These are phyloP conservation scores for Macrotis lagotis DNA, from an alignment of 2,113 vertebrate genomes.

Conservation along the genomic window DNA sequence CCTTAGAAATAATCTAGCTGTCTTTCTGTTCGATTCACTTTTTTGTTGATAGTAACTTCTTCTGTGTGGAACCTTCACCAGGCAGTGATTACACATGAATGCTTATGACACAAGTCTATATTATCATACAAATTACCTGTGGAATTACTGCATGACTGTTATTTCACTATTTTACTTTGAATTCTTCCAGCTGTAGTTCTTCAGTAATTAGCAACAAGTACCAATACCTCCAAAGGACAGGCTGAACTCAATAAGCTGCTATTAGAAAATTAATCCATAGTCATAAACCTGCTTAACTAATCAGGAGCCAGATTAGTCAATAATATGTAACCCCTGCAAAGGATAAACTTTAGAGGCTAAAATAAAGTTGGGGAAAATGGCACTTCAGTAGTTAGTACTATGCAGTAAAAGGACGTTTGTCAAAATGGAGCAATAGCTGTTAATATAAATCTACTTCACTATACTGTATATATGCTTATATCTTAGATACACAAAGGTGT, in stretches of 20 bases:
- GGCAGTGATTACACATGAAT: background rate
- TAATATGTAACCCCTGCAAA: background rate
- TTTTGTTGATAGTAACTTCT: background rate
- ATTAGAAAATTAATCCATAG: conserved; percentile 28
- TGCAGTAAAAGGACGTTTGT: background rate
- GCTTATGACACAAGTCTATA: background rate
- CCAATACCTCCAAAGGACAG: conserved; percentile 33
- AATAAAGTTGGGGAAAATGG: background rate
- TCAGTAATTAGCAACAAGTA: background rate
- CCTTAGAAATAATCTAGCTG: conserved; percentile 15
- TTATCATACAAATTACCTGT: background rate
- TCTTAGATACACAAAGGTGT: too few species aligned
- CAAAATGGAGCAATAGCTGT: background rate
- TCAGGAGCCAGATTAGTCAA: background rate
- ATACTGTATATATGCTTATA: too few species aligned
- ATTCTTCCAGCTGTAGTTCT: background rate
- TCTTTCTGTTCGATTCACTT: background rate
- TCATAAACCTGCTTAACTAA: background rate
- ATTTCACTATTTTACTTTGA: background rate
- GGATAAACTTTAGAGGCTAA: background rate
- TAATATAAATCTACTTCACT: background rate
- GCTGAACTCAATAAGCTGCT: background rate
- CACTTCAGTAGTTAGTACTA: background rate
- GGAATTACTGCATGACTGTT: background rate
- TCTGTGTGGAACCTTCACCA: background rate